Evolutionary conservation across 1,140 invertebrate species (phyloP), one percentile per base, ranked within the genome.

Genomic region (Rhyzopertha dominica): DNA sequence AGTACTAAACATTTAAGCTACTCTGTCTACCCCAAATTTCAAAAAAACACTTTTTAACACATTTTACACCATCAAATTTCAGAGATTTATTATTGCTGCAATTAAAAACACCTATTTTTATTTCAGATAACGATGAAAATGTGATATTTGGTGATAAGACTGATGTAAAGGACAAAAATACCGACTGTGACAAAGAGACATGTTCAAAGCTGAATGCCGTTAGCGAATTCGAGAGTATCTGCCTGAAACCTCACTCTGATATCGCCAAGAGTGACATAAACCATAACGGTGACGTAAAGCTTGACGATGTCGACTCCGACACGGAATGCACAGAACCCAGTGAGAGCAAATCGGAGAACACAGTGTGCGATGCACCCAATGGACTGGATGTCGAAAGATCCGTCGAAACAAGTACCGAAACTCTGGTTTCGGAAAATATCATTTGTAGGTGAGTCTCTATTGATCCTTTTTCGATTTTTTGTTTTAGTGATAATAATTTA

Each of bases 371-470:
- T 25, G 30, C 29, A 24, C 5, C n/a, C n/a, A 22, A 25, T 26
- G 26, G 25, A 24, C 24, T 22, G 5, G 22, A 4, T 29, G 12
- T 16, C 17, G 47, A 57, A 28, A 55, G 45, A 18, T 59, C 59
- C 8, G 39, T 69, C 26, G 69, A 73, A 47, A 73, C 69, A 10
- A 73, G 69, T 51, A 72, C 71, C 14, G 70, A 73, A 42, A 73
- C 71, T 22, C 53, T 72, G 41, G 68, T 71, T 31, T 60, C 67
- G 26, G 64, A 65, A 13, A 44, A 56, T 26, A 12, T 47, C 3
- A 37, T 46, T 35, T 28, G 37, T 38, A 49, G 51, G 58, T 62
- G 37, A 58, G 54, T 41, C 17, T 50, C n/a, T n/a, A n/a, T n/a
- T n/a, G n/a, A n/a, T n/a, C n/a, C n/a, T n/a, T n/a, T n/a, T n/a